These are phyloP conservation scores for Aurelia aurita DNA, from an alignment of 30 jellyfish, hydroid and myxozoan species.

Conservation along the genomic window DNA sequence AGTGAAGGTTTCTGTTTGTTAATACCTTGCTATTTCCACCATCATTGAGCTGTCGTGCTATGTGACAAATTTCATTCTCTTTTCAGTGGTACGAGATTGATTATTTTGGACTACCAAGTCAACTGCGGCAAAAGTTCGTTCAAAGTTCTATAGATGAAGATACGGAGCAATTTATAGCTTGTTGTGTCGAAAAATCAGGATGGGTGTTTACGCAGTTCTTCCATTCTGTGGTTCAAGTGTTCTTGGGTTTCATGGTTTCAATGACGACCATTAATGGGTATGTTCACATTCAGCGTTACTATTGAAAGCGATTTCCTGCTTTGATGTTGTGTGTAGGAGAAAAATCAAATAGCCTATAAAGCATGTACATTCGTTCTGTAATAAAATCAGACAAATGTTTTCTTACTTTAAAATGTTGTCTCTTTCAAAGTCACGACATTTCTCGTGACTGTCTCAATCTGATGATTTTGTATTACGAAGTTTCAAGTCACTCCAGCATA, in stretches of 20 bases:
- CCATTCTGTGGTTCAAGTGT: slow-evolving; percentile 62
- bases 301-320: not conserved
- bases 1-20: too few species aligned
- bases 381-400: too few species aligned
- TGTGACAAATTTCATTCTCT: not conserved
- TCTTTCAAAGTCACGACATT: too few species aligned
- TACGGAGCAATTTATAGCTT: slow-evolving; percentile 65
- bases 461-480: too few species aligned
- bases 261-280: slow-evolving; percentile 90
- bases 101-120: slow-evolving; percentile 12
- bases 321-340: too few species aligned
- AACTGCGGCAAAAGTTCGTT: slow-evolving; percentile 41
- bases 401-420: too few species aligned
- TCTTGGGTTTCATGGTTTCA: slow-evolving; percentile 73
- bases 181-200: slow-evolving; percentile 72
- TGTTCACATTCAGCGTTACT: not conserved
- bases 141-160: slow-evolving; percentile 74
- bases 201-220: slow-evolving; percentile 83
- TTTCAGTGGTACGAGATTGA: slow-evolving; percentile 84
- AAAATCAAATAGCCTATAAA: too few species aligned
- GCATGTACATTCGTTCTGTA: too few species aligned
- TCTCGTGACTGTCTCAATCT: too few species aligned
- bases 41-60: too few species aligned
- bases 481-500: too few species aligned
- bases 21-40: too few species aligned